Conservation (phyloP, 2,888 invertebrate genomes). For the Asteroscopus sphinx region DNA sequence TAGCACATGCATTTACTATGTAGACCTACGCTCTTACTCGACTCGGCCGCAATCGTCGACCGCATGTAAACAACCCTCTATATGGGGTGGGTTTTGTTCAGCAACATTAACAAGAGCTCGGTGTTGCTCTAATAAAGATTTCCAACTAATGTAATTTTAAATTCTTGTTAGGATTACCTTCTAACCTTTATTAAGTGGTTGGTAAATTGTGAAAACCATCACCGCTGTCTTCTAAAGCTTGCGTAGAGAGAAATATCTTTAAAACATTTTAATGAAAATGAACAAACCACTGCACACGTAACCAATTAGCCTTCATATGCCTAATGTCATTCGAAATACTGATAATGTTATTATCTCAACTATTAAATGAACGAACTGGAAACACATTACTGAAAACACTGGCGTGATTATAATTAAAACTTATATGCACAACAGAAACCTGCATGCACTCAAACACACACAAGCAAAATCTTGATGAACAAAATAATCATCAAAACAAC, state of each 20-base stretch:
- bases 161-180: conserved; percentile 37
- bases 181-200: conserved; percentile 14
- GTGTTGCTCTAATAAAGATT: conserved; percentile 42
- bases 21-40: conserved; percentile 34
- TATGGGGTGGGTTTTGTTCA: conserved; percentile 41
- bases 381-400: conserved; percentile 19
- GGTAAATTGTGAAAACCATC: conserved; percentile 7
- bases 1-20: conserved; percentile 39
- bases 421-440: neutral
- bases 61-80: conserved; percentile 53
- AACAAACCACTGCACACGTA: too few relatives aligned
- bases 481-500: neutral
- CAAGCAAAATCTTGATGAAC: neutral
- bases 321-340: conserved; percentile 33
- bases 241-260: too few relatives aligned
- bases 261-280: neutral
- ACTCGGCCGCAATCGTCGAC: conserved; percentile 39
- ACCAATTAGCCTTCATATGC: neutral
- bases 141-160: conserved; percentile 39
- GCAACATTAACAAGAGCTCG: conserved; percentile 41
- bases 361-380: conserved; percentile 27
- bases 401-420: conserved; percentile 40
- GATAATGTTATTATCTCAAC: conserved; percentile 30
- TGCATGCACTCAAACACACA: neutral
- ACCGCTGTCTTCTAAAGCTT: neutral